Evolutionary conservation across 2,113 vertebrate species (phyloP).

Genomic region (Chrysochloris asiatica): DNA sequence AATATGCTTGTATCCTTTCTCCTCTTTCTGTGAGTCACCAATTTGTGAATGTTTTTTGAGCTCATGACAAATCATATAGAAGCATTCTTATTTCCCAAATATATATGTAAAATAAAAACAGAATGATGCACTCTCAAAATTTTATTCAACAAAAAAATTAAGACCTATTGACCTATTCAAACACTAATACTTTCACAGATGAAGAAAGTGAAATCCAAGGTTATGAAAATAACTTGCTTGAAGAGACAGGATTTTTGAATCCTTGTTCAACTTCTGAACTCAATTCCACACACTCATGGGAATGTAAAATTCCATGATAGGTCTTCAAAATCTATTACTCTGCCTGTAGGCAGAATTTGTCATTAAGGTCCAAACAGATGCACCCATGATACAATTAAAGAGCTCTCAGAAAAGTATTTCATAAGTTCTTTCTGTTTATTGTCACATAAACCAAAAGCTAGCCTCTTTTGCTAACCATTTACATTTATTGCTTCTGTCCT

Average conservation of each 20-base stretch:
- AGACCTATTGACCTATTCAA: not conserved
- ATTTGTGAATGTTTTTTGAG: no score
- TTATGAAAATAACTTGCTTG: conserved; percentile 6
- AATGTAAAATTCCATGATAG: conserved; percentile 40
- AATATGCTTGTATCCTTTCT: no score
- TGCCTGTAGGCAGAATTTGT: conserved; percentile 41
- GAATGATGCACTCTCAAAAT: rapidly evolving
- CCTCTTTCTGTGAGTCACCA: no score
- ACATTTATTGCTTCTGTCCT: not conserved
- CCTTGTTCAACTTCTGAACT: conserved; percentile 22
- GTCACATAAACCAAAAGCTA: not conserved
- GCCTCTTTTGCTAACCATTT: not conserved
- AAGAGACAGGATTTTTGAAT: not conserved
- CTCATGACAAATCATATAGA: no score
- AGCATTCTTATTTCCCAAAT: no score
- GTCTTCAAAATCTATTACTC: conserved; percentile 18
- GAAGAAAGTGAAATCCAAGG: not conserved
- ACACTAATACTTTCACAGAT: not conserved
- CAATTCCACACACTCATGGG: not conserved
- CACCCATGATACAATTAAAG: not conserved
- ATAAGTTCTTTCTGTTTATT: conserved; percentile 24
- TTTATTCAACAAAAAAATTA: not conserved
- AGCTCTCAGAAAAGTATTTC: conserved; percentile 21
- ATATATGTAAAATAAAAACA: no score
- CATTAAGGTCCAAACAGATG: conserved; percentile 27